These are phyloP conservation scores for Drosophila parthenogenetica DNA, from an alignment of 2,888 invertebrate genomes.

Conservation along the genomic window DNA sequence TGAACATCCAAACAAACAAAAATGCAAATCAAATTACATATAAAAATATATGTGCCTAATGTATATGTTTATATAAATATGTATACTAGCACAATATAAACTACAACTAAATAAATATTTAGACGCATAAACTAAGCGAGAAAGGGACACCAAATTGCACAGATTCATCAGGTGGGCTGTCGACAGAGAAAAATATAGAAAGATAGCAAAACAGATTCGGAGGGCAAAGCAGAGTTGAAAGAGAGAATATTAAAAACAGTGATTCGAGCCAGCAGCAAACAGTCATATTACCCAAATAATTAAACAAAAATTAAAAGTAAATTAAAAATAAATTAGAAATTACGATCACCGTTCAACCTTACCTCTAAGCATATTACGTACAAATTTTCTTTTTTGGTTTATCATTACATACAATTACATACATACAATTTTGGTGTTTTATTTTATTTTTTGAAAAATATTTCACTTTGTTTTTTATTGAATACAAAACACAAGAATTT, in stretches of 20 bases:
- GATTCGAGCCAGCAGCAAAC: constrained; percentile 47
- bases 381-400: constrained; percentile 19
- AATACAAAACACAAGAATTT: constrained; percentile 77
- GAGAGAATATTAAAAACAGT: constrained; percentile 34
- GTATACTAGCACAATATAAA: background rate
- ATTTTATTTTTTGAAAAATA: constrained; percentile 59
- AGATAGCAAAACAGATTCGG: constrained; percentile 3
- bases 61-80: constrained; percentile 2
- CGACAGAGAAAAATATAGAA: background rate
- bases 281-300: constrained; percentile 40
- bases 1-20: constrained; percentile 29
- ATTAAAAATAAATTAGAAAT: constrained; percentile 9
- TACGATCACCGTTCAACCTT: constrained; percentile 58
- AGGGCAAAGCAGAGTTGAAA: constrained; percentile 31
- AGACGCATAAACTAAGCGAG: constrained; percentile 29
- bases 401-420: constrained; percentile 55
- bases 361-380: constrained; percentile 60
- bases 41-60: constrained; percentile 17
- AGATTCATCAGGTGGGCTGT: constrained; percentile 13
- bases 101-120: constrained; percentile 10
- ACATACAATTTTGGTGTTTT: constrained; percentile 50
- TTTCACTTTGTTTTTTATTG: constrained; percentile 57
- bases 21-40: constrained; percentile 1
- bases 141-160: constrained; percentile 32
- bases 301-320: constrained; percentile 15